A percentile compares a stretch with the other conserved stretches of the same genome.
Conservation (phyloP, 2,113 vertebrate species). For the Sylvilagus bachmani region DNA sequence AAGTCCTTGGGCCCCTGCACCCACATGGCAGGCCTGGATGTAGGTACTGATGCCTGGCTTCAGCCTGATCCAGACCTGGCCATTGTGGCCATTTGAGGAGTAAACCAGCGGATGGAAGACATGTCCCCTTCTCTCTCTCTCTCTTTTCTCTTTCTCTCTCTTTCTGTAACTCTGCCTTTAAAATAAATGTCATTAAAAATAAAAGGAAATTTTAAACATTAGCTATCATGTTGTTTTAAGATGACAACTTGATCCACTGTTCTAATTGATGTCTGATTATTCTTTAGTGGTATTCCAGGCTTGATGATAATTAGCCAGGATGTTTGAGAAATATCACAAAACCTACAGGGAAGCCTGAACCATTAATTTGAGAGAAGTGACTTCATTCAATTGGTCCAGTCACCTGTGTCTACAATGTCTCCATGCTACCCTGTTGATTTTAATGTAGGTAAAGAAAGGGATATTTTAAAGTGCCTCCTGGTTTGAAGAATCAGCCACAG, state of each 20-base stretch:
- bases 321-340: conserved; percentile 8
- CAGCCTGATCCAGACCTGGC: no score
- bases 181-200: no score
- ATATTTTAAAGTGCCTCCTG: not conserved
- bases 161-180: no score
- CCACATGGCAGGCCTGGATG: no score
- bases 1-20: no score
- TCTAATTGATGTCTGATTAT: not conserved
- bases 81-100: no score
- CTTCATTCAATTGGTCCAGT: not conserved
- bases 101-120: no score
- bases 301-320: not conserved
- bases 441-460: not conserved
- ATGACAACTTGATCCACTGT: not conserved
- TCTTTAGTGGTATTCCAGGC: not conserved
- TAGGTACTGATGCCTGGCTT: no score
- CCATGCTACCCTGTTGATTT: not conserved
- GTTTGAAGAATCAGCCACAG: not conserved
- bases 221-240: not conserved
- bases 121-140: no score
- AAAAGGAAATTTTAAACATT: not conserved
- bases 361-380: conserved; percentile 1
- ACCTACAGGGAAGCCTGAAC: not conserved
- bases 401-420: not conserved
- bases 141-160: no score